Conservation (phyloP, 2,113 vertebrate genomes). For the Quiscalus mexicanus region DNA sequence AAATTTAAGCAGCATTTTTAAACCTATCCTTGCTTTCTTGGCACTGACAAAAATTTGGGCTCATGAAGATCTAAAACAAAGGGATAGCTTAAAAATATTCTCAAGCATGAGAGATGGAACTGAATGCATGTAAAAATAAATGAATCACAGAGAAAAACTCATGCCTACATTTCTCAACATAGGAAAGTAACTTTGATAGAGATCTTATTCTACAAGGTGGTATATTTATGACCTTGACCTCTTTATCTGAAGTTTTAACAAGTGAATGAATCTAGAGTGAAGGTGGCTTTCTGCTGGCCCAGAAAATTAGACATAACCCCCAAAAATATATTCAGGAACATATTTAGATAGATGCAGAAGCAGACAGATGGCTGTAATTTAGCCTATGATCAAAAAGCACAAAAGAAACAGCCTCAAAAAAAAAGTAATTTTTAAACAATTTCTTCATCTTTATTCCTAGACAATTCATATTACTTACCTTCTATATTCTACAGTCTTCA, state of each 20-base stretch:
- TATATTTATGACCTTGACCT: constrained; percentile 53
- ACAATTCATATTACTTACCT: not conserved
- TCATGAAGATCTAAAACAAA: constrained; percentile 63
- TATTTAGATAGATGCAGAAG: constrained; percentile 20
- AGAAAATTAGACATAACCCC: constrained; percentile 25
- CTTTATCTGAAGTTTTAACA: constrained; percentile 51
- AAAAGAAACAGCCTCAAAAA: not conserved
- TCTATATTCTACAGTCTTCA: not conserved
- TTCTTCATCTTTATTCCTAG: not conserved
- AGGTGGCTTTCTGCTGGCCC: not conserved
- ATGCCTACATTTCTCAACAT: constrained; percentile 47
- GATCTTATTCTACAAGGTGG: constrained; percentile 38
- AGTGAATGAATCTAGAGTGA: constrained; percentile 37
- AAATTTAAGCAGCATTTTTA: not conserved
- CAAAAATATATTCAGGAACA: not conserved
- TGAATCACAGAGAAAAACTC: constrained; percentile 53
- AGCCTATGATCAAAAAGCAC: constrained; percentile 32
- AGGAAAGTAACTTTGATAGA: constrained; percentile 59
- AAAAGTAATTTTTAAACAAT: not conserved
- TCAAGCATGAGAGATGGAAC: constrained; percentile 47
- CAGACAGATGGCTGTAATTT: constrained; percentile 14
- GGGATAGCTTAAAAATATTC: constrained; percentile 53
- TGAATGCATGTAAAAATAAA: constrained; percentile 47
- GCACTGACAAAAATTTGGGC: constrained; percentile 18
- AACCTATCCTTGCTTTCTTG: constrained; percentile 52